phyloP scores from a whole-genome alignment of 2,113 vertebrate genomes.

The Mesoclemmys tuberculata region DNA sequence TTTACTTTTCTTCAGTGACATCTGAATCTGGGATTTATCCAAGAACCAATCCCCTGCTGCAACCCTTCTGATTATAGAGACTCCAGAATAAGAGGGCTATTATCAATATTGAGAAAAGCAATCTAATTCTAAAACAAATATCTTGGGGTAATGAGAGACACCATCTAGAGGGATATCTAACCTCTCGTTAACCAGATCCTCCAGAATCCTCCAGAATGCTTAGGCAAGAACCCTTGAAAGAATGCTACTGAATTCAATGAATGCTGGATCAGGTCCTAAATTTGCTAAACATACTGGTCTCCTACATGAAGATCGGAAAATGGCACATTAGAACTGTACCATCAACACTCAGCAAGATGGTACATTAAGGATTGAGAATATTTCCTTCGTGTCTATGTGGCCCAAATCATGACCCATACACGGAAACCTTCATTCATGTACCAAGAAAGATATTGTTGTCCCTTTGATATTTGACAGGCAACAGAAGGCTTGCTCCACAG shows the following conservation, averaged over 20 bases:
- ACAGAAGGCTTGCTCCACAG: neutral
- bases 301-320: neutral
- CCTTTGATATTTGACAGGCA: neutral
- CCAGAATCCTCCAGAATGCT: neutral
- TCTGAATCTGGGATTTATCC: neutral
- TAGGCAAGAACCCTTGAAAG: neutral
- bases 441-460: neutral
- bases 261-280: neutral
- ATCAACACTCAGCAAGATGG: neutral
- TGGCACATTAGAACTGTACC: neutral
- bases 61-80: neutral
- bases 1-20: neutral
- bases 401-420: neutral
- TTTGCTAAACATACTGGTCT: neutral
- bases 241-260: neutral
- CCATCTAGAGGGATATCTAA: neutral
- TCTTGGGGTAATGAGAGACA: neutral
- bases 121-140: neutral
- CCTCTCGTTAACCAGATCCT: neutral
- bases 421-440: neutral
- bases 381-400: neutral
- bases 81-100: neutral
- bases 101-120: neutral
- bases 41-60: neutral
- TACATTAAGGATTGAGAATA: neutral